phyloP scores from a whole-genome alignment of 2,888 invertebrate genomes.

The Gibbula magus region DNA sequence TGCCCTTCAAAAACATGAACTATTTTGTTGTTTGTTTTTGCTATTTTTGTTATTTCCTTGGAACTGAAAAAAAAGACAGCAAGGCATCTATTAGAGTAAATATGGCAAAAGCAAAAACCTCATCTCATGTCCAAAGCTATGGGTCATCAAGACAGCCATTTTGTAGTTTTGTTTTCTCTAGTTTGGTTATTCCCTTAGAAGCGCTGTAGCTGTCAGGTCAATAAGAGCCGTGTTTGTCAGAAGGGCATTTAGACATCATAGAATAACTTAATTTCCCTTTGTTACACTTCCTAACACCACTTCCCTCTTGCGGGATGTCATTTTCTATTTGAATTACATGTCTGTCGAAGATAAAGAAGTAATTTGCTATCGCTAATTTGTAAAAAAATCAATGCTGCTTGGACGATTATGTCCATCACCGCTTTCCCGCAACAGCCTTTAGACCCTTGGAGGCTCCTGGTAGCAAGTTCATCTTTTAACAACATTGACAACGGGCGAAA shows the following conservation, averaged over 20 bases:
- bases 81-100: too few relatives aligned
- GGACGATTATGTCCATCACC: slow-evolving; percentile 11
- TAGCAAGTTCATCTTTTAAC: not conserved
- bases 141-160: not conserved
- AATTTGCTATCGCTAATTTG: slow-evolving; percentile 28
- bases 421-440: not conserved
- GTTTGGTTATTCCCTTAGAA: slow-evolving; percentile 1
- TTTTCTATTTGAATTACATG: slow-evolving; percentile 30
- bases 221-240: slow-evolving; percentile 21
- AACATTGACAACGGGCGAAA: not conserved
- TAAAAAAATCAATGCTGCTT: slow-evolving; percentile 18
- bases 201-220: slow-evolving; percentile 20
- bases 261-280: slow-evolving; percentile 27
- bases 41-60: too few relatives aligned
- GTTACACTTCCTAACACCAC: slow-evolving; percentile 14
- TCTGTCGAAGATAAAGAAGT: slow-evolving; percentile 20
- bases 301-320: slow-evolving; percentile 22
- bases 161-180: slow-evolving; percentile 1
- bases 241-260: slow-evolving; percentile 9
- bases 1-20: too few relatives aligned
- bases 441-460: not conserved
- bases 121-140: too few relatives aligned
- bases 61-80: too few relatives aligned
- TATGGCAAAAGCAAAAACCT: too few relatives aligned
- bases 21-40: too few relatives aligned